Evolutionary conservation across 2,113 vertebrate genomes (phyloP), one percentile per base, ranked within the genome.

Genomic region (Mesembrinibis cayennensis): DNA sequence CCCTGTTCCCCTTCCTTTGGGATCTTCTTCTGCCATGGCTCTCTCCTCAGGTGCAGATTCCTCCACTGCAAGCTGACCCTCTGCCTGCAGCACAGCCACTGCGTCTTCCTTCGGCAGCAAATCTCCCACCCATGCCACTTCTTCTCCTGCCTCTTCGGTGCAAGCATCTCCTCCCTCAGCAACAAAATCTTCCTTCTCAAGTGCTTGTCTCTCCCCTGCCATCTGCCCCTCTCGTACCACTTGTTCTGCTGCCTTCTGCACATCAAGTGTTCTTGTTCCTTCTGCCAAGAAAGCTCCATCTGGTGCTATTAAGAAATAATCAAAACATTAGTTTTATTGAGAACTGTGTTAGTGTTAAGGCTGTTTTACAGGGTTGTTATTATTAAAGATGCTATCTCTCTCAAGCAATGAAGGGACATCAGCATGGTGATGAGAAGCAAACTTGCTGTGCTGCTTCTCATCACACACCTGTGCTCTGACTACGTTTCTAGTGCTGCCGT

Each of bases 121-220:
- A 27, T 67, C 8, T 85, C 49, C 40, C 0, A 0, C n/a, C 36
- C 0, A 0, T 7, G 32, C 55, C 8, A 16, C 12, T 40, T 21
- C 12, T 52, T 21, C 49, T 53, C 5, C 13, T 1, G 12, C 4
- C 42, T 58, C 82, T 74, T 29, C 2, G 0, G 62, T 2, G 42
- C 0, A 4, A 34, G 52, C 14, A 1, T 7, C 65, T 13, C 23
- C 42, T 77, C 26, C 88, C 27, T 34, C 67, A 9, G 78, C 72
- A 49, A 69, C 49, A 13, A 6, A 13, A 53, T 45, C 36, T 5
- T 73, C 69, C 49, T 91, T 34, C 81, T 44, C 62, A 27, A 27
- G 70, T 18, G 45, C 38, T 7, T 4, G 34, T 71, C 84, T 78
- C 63, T 83, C 94, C 32, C 26, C 79, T 15, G 12, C 22, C 52